Evolutionary conservation across 2,888 invertebrate genomes (phyloP), one percentile per base, ranked within the genome.

Genomic region (Scaptomyza parva): DNA sequence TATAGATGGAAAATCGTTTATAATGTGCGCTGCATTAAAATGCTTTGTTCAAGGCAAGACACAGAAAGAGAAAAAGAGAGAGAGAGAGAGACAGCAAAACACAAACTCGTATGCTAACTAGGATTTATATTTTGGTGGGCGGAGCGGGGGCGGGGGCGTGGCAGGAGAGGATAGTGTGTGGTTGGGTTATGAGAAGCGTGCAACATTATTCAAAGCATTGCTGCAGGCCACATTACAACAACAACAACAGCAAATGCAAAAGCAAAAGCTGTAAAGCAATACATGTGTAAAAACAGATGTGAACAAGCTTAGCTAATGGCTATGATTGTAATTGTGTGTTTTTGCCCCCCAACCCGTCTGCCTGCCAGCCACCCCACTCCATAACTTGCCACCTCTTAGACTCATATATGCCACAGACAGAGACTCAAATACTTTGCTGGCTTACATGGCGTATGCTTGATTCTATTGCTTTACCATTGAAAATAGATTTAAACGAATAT

Each of bases 221-320:
- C 79, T 72, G 28, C 72, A 70, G 70, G 79, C 82, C n/a, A n/a
- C n/a, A 41, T 40, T 52, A 45, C 54, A 37, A n/a, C n/a, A n/a
- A n/a, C n/a, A n/a, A 40, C 28, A 26, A 14, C 43, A 14, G n/a
- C n/a, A n/a, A n/a, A 26, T n/a, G n/a, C 26, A 12, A 20, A 0
- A 43, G 44, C 63, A 60, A 53, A 60, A 75, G 68, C 85, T 74
- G 61, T 67, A 69, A 65, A 63, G 74, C 68, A 82, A 82, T 72
- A 85, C 77, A 82, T 77, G 69, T 85, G 77, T 79, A 75, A 77
- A 85, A 78, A 69, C 84, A 78, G 70, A 78, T 81, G 85, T 73
- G 85, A 81, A 81, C 85, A 81, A 67, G 78, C 64, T 28, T n/a
- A 22, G 85, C 70, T 81, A 84, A 84, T 81, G 76, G 75, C 59